Base-by-base conservation (phyloP, 2,888 invertebrate genomes). In the Hypomecis punctinalis region DNA sequence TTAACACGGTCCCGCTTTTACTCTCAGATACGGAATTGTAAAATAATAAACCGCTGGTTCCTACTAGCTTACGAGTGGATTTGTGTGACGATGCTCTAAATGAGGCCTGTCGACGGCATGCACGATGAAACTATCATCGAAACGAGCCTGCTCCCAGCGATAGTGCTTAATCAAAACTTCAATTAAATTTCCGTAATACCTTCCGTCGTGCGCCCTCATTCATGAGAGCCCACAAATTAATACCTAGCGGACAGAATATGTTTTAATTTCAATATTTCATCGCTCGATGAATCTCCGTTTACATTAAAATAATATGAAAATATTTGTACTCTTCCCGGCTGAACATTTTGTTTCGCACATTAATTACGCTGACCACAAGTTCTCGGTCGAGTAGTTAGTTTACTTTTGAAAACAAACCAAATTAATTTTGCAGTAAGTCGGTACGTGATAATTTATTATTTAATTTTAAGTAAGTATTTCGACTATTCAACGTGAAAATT, bases 121-220 rank as follows among this genome's bases (percentile, higher is more conserved):
- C 48, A 47, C 67, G 71, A 71, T 71, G 69, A 76, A 72, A 70
- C 73, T 64, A 37, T 62, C 49, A 62, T 71, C 68, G 69, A 42
- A 33, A 71, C 69, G 75, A 77, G 76, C 67, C 81, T 84, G 83
- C 77, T 81, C 80, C 79, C 74, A 83, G 80, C 80, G 84, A 88
- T 86, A 87, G 86, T 87, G 82, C 82, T 87, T 89, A 86, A 90
- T 91, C 88, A 88, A 89, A 90, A 89, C 85, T 89, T 89, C 89
- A 90, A 90, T 90, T 90, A 90, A 90, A 90, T 89, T 88, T 86
- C 80, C 85, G 85, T 88, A 86, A 88, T 86, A 86, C 88, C 86
- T 88, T 88, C 86, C 87, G 80, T 80, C 82, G 80, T 75, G 76
- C 78, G 77, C 76, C 77, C 80, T 82, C 85, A 77, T 78, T 76